Evolutionary conservation across 2,888 invertebrate genomes (phyloP).

Genomic region (Drymonia ruficornis): DNA sequence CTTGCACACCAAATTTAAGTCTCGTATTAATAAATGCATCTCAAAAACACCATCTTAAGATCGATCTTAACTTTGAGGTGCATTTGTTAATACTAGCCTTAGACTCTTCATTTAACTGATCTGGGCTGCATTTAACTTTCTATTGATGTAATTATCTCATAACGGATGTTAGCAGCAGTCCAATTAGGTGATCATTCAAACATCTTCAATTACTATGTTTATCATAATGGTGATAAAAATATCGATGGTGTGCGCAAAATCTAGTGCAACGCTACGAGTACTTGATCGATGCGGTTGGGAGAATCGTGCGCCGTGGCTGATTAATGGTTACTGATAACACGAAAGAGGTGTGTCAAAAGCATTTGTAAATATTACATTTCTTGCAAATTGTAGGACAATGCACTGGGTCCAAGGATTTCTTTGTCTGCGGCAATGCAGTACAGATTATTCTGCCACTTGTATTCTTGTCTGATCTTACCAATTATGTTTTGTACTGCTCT

Average conservation of each 20-base stretch:
- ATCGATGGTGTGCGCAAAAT: conserved; percentile 18
- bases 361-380: conserved; percentile 3
- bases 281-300: conserved; percentile 22
- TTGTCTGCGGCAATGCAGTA: no score
- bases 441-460: not conserved
- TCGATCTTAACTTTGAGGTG: no score
- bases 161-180: not conserved
- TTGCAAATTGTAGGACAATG: not conserved
- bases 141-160: not conserved
- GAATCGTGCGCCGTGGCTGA: conserved; percentile 23
- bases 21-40: no score
- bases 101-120: not conserved
- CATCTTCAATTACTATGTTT: conserved; percentile 4
- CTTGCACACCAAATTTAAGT: no score
- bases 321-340: conserved; percentile 40
- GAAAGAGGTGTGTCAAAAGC: conserved; percentile 39
- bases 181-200: not conserved
- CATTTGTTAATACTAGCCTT: no score
- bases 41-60: no score
- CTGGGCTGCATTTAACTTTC: not conserved
- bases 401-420: no score
- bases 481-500: not conserved
- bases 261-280: conserved; percentile 20
- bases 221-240: conserved; percentile 21
- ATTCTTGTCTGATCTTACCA: accelerated